Conservation (phyloP, 2,797 vertebrate species). For the Heteromormyrus szaboi region DNA sequence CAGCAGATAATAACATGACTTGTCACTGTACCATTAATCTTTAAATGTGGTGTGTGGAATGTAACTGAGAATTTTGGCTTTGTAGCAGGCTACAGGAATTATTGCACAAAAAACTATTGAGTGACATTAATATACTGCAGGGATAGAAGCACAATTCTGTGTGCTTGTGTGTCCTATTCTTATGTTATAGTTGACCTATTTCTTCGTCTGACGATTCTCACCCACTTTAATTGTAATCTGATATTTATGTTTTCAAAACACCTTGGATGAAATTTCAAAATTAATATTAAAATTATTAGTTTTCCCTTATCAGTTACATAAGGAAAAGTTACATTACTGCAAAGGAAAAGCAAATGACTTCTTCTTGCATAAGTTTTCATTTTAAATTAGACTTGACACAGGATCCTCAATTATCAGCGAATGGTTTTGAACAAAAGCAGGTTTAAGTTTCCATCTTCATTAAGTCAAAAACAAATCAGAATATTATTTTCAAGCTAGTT, state of each 20-base stretch:
- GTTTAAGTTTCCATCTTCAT: constrained; percentile 3
- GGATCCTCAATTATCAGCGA: background rate
- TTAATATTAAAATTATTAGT: background rate
- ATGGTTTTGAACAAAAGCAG: background rate
- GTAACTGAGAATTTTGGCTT: background rate
- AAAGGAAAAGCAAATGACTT: background rate
- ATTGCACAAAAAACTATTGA: background rate
- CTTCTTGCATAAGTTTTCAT: background rate
- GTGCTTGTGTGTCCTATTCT: background rate
- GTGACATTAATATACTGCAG: background rate
- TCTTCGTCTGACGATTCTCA: background rate
- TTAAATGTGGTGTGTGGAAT: background rate
- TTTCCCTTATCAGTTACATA: background rate
- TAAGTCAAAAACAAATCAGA: background rate
- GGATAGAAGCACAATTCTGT: background rate
- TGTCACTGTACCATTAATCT: background rate
- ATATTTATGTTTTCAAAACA: background rate
- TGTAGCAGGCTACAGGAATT: background rate
- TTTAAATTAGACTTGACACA: background rate
- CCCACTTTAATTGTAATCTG: background rate
- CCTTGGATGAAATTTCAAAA: background rate
- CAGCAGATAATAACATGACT: background rate
- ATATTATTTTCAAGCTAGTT: background rate
- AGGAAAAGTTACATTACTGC: background rate
- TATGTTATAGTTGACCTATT: background rate